phyloP scores from a whole-genome alignment of 2,113 vertebrate species.

The Ranitomeya imitator region DNA sequence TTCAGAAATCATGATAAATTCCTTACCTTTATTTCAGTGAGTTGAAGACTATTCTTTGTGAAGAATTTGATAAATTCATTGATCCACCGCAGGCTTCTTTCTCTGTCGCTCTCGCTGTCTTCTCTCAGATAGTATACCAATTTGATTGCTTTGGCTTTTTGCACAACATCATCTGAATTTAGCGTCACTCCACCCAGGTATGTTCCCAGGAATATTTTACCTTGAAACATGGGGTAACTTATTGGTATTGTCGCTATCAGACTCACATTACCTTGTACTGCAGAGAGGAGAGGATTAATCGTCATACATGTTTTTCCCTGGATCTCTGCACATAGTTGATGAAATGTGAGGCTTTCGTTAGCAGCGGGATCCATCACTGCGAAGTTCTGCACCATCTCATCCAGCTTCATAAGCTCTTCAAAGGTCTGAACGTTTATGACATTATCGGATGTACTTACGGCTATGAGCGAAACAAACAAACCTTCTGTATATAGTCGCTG shows the following conservation, averaged over 20 bases:
- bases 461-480: conserved; percentile 71
- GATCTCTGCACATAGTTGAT: conserved; percentile 54
- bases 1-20: too few relatives aligned
- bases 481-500: conserved; percentile 70
- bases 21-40: conserved; percentile 1
- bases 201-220: conserved; percentile 62
- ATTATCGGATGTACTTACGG: conserved; percentile 55
- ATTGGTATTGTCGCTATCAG: conserved; percentile 35
- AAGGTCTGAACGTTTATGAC: conserved; percentile 63
- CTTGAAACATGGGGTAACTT: conserved; percentile 5
- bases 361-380: not conserved
- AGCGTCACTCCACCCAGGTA: conserved; percentile 70
- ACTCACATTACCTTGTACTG: conserved; percentile 62
- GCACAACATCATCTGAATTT: not conserved
- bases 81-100: conserved; percentile 70
- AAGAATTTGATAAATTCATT: conserved; percentile 64
- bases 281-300: conserved; percentile 60
- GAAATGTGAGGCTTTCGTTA: not conserved
- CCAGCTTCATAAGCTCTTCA: conserved; percentile 66
- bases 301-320: not conserved
- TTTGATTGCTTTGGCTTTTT: conserved; percentile 69
- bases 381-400: conserved; percentile 60
- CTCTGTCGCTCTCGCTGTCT: not conserved
- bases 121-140: conserved; percentile 75
- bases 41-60: conserved; percentile 1